phyloP scores from a whole-genome alignment of 2,888 invertebrate species.

The Dasypogon diadema region DNA sequence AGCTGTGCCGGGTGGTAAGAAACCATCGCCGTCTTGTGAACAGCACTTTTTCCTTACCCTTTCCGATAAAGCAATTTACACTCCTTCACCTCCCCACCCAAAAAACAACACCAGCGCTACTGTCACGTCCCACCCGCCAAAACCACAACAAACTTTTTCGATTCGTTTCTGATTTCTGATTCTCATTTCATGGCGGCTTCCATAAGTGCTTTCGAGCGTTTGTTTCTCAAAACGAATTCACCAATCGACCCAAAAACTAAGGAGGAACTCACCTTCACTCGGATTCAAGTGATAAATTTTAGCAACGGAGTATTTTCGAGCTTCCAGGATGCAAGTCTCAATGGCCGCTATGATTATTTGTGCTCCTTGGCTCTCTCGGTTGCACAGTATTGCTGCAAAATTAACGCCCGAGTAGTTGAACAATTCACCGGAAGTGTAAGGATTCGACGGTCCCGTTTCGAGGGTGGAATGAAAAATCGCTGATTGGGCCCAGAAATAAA shows the following conservation, averaged over 20 bases:
- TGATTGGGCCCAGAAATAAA: slow-evolving; percentile 36
- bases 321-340: slow-evolving; percentile 23
- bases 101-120: too few relatives aligned
- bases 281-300: slow-evolving; percentile 23
- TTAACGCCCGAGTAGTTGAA: neutral
- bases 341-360: slow-evolving; percentile 7
- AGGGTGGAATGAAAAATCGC: neutral
- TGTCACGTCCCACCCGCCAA: neutral
- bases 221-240: slow-evolving; percentile 7
- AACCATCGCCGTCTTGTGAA: neutral
- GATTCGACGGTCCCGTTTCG: neutral
- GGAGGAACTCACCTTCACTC: neutral
- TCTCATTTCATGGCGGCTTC: slow-evolving; percentile 1
- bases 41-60: neutral
- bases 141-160: slow-evolving; percentile 23
- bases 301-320: neutral
- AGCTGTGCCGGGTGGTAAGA: neutral
- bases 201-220: slow-evolving; percentile 22
- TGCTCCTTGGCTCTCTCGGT: neutral
- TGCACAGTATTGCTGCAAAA: neutral
- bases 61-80: neutral
- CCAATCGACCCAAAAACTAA: slow-evolving; percentile 11
- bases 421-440: neutral
- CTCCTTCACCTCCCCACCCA: neutral
- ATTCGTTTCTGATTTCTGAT: slow-evolving; percentile 39